Evolutionary conservation across 2,888 invertebrate species (phyloP).

Genomic region (Busseola fusca): DNA sequence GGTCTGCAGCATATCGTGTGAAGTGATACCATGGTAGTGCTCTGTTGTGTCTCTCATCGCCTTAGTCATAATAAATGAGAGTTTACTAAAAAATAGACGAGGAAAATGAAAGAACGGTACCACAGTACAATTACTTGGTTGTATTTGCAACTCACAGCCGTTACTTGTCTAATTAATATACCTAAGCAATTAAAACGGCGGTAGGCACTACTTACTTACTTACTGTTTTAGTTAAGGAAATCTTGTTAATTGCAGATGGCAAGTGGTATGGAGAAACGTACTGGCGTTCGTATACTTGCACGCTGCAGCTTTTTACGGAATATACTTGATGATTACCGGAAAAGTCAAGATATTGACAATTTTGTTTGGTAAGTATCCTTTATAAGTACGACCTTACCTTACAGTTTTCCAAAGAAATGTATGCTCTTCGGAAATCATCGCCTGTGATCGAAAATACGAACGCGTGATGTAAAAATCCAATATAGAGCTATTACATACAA

Average conservation of each 20-base stretch:
- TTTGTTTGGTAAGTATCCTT: slow-evolving; percentile 87
- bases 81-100: neutral
- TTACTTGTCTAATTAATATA: slow-evolving; percentile 27
- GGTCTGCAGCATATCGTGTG: too few species aligned
- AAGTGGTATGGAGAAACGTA: slow-evolving; percentile 95
- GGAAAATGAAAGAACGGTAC: slow-evolving; percentile 4
- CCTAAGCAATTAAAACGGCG: slow-evolving; percentile 44
- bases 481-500: neutral
- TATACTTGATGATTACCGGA: slow-evolving; percentile 87
- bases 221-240: slow-evolving; percentile 37
- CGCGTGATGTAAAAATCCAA: neutral
- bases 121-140: slow-evolving; percentile 17
- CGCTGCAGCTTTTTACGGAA: slow-evolving; percentile 90
- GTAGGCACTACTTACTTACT: too few species aligned
- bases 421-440: neutral
- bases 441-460: neutral
- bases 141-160: slow-evolving; percentile 38
- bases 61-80: slow-evolving; percentile 2
- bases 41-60: too few species aligned
- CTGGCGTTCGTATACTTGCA: slow-evolving; percentile 93
- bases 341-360: slow-evolving; percentile 84
- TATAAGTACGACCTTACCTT: neutral
- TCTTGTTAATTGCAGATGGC: slow-evolving; percentile 85
- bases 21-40: too few species aligned
- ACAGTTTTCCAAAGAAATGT: neutral